Base-by-base conservation (phyloP, 2,797 vertebrate species). In the Mareca penelope region DNA sequence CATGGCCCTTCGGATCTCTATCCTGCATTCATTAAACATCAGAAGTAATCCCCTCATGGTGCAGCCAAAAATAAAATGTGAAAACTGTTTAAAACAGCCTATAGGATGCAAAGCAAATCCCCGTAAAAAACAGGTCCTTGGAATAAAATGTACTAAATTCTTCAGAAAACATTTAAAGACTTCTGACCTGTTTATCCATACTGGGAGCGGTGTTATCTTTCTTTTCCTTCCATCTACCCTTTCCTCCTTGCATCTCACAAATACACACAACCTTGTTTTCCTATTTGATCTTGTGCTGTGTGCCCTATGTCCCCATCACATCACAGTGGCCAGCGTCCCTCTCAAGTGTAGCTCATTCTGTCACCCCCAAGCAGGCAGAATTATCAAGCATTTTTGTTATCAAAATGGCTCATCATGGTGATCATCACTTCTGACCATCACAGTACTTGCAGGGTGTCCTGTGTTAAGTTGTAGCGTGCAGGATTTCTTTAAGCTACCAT, bases 11-110 rank as follows among this genome's bases (percentile, higher is more conserved):
- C 0, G 1, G 60, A 82, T 92, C 70, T 31, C 69, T 83, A 55
- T 64, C 72, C 79, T 76, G 44, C 61, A 88, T 93, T 95, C 92
- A 83, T 95, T 95, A 95, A 94, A 81, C 90, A 88, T 65, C 50
- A 59, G 68, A 91, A 90, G 44, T 84, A 92, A 91, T 93, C 55
- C 67, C 48, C 39, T 84, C 70, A 18, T 50, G 40, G 68, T 56
- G n/a, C 39, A 93, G 81, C 22, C 64, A 88, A 96, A 96, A 78
- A 50, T 44, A 68, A 82, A 86, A 52, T 13, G 42, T 40, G 55
- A 88, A 80, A 89, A 96, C 48, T 83, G 86, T 72, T 67, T 52
- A 40, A 95, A 92, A 84, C 57, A 76, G 81, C 68, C 80, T 59
- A 48, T 53, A 61, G 80, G 59, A 61, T 59, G 18, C 61, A 93